A percentile compares a stretch with the other conserved stretches of the same genome.
Evolutionary conservation across 2,888 invertebrate species (phyloP).

Genomic region (Hemaris fuciformis): DNA sequence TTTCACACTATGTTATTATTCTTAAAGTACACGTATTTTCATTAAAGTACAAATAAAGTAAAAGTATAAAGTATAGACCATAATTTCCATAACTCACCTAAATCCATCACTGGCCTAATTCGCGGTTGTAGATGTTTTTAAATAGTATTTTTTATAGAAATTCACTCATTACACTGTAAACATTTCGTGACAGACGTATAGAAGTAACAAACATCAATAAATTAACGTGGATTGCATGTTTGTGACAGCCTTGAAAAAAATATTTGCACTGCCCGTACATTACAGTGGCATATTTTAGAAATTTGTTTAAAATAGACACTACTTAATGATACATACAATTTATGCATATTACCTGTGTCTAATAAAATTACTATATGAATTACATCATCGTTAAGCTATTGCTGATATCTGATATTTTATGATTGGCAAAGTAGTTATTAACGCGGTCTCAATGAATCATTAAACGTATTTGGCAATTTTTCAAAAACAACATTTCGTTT

Average conservation of each 20-base stretch:
- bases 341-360: not conserved
- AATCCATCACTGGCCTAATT: no score
- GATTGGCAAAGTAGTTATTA: not conserved
- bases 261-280: slow-evolving; percentile 16
- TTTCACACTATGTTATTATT: no score
- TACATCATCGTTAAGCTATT: not conserved
- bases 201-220: not conserved
- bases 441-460: not conserved
- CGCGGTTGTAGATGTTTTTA: no score
- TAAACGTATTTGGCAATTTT: not conserved
- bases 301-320: slow-evolving; percentile 15
- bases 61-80: no score
- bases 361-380: not conserved
- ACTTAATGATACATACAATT: not conserved
- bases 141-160: no score
- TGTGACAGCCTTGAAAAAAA: slow-evolving; percentile 29
- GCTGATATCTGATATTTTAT: not conserved
- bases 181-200: not conserved
- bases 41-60: no score
- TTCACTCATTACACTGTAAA: not conserved
- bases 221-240: slow-evolving; percentile 24
- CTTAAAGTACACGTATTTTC: no score
- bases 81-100: no score
- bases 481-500: not conserved
- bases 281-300: slow-evolving; percentile 23